Evolutionary conservation across 2,888 invertebrate genomes (phyloP), one percentile per base, ranked within the genome.

Genomic region (Melanchra persicariae): DNA sequence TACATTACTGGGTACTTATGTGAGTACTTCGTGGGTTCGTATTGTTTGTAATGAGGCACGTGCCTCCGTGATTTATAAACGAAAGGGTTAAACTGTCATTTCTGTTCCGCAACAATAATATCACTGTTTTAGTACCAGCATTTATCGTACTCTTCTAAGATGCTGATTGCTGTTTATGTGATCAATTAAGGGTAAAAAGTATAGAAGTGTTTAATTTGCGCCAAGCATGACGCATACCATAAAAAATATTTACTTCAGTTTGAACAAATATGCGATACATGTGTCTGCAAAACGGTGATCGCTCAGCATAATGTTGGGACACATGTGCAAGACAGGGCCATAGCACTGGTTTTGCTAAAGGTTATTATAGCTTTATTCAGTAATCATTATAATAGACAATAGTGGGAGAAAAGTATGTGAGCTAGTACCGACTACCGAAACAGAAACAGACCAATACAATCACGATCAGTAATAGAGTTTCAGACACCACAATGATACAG

Each of bases 1-100:
- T 30, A 62, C 47, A 65, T 79, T 79, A 75, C 30, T 19, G 51
- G 19, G 64, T 67, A 70, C 79, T 70, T 52, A 40, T 30, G 30
- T 24, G 15, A 24, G 45, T 64, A 52, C 79, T 63, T 47, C 12
- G 59, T 30, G 63, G 43, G 30, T 17, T 26, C 24, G 24, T 43
- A 66, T 51, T 55, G 30, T 78, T 69, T 61, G 49, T 24, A 51
- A 69, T 64, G 17, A 75, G 24, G 57, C 57, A 68, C 60, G 68
- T 61, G 7, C 22, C 22, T 5, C 30, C 24, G 43, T 51, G 43
- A 51, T 58, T 73, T 72, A 49, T 57, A 37, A 45, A 37, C 26
- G 12, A 5, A 65, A 30, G 73, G 45, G 37, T 65, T 65, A 9
- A 43, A 17, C n/a, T 58, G 34, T 12, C 34, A 12, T 55, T 40